Evolutionary conservation across 2,888 invertebrate genomes (phyloP).

Genomic region (Drosophila borborema): DNA sequence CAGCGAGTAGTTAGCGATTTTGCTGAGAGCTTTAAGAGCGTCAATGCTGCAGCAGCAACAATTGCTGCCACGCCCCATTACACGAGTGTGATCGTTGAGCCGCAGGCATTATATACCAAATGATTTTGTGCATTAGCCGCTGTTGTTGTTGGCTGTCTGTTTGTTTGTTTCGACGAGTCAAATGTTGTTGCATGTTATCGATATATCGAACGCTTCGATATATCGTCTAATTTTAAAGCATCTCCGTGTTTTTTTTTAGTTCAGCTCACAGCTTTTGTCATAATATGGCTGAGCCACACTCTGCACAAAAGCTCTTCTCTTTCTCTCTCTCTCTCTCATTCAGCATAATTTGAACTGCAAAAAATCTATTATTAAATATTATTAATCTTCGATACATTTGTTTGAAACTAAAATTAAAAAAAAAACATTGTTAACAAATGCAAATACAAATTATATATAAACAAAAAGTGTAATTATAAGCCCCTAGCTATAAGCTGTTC

Average conservation of each 20-base stretch:
- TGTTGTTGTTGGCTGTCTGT: conserved; percentile 33
- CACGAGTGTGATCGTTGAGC: conserved; percentile 97
- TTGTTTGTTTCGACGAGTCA: conserved; percentile 36
- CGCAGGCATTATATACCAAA: conserved; percentile 90
- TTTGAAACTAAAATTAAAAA: conserved; percentile 40
- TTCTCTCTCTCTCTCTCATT: conserved; percentile 12
- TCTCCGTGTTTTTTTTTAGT: conserved; percentile 34
- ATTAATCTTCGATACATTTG: conserved; percentile 35
- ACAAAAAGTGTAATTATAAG: conserved; percentile 57
- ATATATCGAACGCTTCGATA: conserved; percentile 27
- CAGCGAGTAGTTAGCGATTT: conserved; percentile 85
- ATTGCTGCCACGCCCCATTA: conserved; percentile 85
- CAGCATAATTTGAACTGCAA: conserved; percentile 20
- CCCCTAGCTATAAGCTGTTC: conserved; percentile 65
- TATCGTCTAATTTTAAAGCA: conserved; percentile 23
- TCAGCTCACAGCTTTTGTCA: conserved; percentile 63
- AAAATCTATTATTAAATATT: conserved; percentile 55
- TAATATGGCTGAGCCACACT: conserved; percentile 79
- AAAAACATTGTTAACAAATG: conserved; percentile 68
- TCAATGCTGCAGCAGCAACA: conserved; percentile 77
- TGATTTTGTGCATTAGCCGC: conserved; percentile 86
- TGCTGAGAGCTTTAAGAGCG: conserved; percentile 84
- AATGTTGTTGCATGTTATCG: conserved; percentile 54
- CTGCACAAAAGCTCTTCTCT: conserved; percentile 3
- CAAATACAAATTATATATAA: conserved; percentile 67